Evolutionary conservation across 2,113 vertebrate genomes (phyloP).

Genomic region (human): GRCh38 chr2:168695001-168695500

Average conservation of each 20-base stretch:
- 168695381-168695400: not conserved
- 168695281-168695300: not conserved
- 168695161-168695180: not conserved
- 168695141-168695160: not conserved
- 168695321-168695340: conserved; percentile 28
- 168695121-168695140: not conserved
- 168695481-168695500: not conserved
- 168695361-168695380: conserved; percentile 3
- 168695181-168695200: not conserved
- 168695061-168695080: not conserved
- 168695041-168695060: conserved; percentile 97
- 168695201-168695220: not conserved
- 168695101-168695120: not conserved
- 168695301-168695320: conserved; percentile 1
- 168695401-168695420: not conserved
- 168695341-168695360: conserved; percentile 42
- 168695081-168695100: not conserved
- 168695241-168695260: not conserved
- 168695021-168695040: conserved; percentile 98
- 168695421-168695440: not conserved
- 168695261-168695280: conserved; percentile 18
- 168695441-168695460: not conserved
- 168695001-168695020: conserved; percentile 98
- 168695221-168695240: not conserved
- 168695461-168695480: not conserved